Percentiles rank a stretch among this genome's conserved stretches.
Evolutionary conservation across 2,797 vertebrate species (phyloP).

Genomic region (Sebastes diploproa): DNA sequence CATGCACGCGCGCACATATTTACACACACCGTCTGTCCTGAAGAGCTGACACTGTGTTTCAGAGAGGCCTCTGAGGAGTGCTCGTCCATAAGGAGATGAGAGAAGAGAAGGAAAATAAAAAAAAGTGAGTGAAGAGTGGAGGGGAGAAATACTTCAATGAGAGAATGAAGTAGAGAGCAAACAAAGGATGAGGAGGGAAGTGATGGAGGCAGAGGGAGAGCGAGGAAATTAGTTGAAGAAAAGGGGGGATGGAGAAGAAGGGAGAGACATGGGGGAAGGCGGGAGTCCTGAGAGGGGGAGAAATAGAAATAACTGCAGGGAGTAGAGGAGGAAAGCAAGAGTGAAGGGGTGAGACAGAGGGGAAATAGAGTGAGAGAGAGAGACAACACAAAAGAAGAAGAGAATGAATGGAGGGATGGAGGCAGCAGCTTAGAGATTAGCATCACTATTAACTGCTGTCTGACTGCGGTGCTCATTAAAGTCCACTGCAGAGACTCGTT

Average conservation of each 20-base stretch:
- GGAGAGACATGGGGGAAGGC: not conserved
- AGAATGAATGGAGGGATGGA: constrained; percentile 29
- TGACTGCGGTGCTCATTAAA: constrained; percentile 59
- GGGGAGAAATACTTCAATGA: not conserved
- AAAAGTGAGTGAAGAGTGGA: not conserved
- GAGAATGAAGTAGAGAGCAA: not conserved
- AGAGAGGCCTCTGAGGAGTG: constrained; percentile 19
- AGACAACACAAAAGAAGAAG: not conserved
- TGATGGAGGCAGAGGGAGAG: not conserved
- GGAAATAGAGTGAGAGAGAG: not conserved
- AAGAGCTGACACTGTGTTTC: constrained; percentile 32
- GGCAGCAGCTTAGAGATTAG: constrained; percentile 58
- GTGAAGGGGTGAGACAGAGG: not conserved
- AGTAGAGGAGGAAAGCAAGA: not conserved
- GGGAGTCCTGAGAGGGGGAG: not conserved
- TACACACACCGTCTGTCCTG: not conserved
- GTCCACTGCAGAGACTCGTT: constrained; percentile 43
- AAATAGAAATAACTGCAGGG: not conserved
- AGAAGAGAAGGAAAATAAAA: not conserved
- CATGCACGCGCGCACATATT: not conserved
- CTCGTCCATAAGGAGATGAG: constrained; percentile 19
- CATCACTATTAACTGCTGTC: constrained; percentile 53
- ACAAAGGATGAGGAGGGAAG: not conserved
- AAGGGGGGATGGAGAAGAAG: not conserved
- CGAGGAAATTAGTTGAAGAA: not conserved